These are phyloP conservation scores for Hormaphis cornu DNA, from an alignment of 1,140 invertebrate genomes.

Conservation along the genomic window DNA sequence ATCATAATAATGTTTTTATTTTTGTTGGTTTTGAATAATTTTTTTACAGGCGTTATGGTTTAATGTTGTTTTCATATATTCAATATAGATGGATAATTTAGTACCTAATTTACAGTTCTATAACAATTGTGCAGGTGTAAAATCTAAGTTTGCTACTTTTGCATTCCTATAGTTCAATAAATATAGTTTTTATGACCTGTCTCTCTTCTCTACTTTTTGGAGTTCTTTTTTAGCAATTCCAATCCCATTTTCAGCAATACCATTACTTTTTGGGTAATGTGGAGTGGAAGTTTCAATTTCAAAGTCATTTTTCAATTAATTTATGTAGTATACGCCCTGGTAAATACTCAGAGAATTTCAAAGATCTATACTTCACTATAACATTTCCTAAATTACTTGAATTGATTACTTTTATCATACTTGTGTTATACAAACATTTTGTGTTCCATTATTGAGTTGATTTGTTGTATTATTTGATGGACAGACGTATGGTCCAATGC, in stretches of 20 bases:
- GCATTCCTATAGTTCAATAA: slow-evolving; percentile 25
- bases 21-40: too few species aligned
- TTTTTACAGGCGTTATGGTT: too few species aligned
- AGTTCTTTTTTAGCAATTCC: slow-evolving; percentile 41
- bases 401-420: too few species aligned
- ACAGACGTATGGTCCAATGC: too few species aligned
- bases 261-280: slow-evolving; percentile 42
- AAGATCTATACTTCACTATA: too few species aligned
- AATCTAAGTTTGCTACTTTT: not conserved
- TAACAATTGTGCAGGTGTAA: slow-evolving; percentile 5
- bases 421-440: too few species aligned
- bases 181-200: slow-evolving; percentile 22
- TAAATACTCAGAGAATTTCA: too few species aligned
- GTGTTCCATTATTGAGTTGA: too few species aligned
- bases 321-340: too few species aligned
- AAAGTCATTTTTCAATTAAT: not conserved
- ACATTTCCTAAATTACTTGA: too few species aligned
- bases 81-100: not conserved
- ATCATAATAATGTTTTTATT: too few species aligned
- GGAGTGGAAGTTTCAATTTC: slow-evolving; percentile 38
- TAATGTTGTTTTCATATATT: not conserved
- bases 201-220: slow-evolving; percentile 35
- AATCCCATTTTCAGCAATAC: slow-evolving; percentile 41
- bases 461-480: too few species aligned
- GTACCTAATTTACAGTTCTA: not conserved